Evolutionary conservation across 2,113 vertebrate genomes (phyloP).

Genomic region (Chionodraco myersi): DNA sequence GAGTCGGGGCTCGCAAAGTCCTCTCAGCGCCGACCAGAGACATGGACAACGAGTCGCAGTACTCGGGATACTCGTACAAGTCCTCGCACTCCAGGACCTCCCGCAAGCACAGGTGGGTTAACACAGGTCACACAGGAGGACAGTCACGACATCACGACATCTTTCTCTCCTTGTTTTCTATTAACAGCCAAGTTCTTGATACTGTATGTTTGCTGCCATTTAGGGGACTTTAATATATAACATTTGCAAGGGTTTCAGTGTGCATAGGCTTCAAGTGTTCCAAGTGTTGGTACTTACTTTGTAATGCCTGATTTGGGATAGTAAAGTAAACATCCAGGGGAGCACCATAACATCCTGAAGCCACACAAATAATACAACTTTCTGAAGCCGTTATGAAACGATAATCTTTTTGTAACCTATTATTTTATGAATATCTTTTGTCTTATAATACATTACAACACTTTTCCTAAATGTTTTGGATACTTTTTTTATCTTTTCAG

Average conservation of each 20-base stretch:
- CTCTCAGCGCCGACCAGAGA: constrained; percentile 81
- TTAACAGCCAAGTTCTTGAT: not conserved
- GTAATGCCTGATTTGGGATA: too few relatives aligned
- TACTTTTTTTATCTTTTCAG: too few relatives aligned
- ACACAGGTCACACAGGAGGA: not conserved
- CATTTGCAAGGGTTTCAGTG: not conserved
- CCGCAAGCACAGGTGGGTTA: constrained; percentile 90
- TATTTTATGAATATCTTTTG: too few relatives aligned
- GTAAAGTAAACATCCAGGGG: too few relatives aligned
- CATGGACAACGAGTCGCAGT: constrained; percentile 97
- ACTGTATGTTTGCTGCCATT: not conserved
- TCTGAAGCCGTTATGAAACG: not conserved
- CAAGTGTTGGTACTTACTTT: too few relatives aligned
- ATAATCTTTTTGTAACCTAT: too few relatives aligned
- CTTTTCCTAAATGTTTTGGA: too few relatives aligned
- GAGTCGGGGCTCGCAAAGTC: constrained; percentile 83
- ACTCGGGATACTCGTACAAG: constrained; percentile 95
- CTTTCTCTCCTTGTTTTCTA: not conserved
- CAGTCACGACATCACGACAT: not conserved
- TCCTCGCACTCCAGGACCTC: constrained; percentile 93
- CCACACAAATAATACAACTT: not conserved
- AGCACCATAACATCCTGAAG: not conserved
- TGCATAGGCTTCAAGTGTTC: not conserved
- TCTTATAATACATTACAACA: too few relatives aligned
- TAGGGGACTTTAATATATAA: not conserved